Conservation (phyloP, 2,113 vertebrate genomes). For the Probosciger aterrimus region DNA sequence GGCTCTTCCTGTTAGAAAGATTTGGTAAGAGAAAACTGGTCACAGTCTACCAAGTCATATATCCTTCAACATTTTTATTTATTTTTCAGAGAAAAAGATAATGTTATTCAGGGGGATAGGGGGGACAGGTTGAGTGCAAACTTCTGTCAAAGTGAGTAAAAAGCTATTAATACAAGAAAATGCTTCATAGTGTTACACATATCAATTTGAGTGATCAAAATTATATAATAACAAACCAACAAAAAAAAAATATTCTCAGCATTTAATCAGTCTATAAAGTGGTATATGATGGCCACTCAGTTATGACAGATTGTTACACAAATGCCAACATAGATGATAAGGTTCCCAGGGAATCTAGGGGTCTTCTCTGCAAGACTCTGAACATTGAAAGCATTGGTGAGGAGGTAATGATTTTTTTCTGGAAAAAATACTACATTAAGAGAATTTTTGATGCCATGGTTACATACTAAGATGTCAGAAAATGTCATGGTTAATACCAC, state of each 20-base stretch:
- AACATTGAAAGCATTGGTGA: not conserved
- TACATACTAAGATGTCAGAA: not conserved
- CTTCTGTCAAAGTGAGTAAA: not conserved
- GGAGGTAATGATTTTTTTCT: not conserved
- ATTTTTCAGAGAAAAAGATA: not conserved
- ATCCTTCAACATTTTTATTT: not conserved
- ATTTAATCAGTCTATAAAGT: not conserved
- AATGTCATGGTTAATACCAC: not conserved
- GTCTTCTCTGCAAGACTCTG: not conserved
- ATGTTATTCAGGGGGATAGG: fast-evolving
- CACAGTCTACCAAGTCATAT: not conserved
- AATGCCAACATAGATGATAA: not conserved
- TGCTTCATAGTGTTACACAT: not conserved
- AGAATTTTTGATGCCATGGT: not conserved
- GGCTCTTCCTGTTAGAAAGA: not conserved
- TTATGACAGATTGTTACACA: not conserved
- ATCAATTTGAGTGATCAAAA: not conserved
- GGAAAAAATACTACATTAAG: not conserved
- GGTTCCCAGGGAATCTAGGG: not conserved
- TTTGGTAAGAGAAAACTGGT: not conserved
- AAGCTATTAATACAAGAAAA: not conserved
- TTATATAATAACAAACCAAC: not conserved
- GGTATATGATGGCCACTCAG: fast-evolving
- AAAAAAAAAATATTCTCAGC: not conserved
- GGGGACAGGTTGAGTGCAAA: not conserved